phyloP scores from a whole-genome alignment of 2,113 vertebrate genomes.

The Diadophis punctatus region DNA sequence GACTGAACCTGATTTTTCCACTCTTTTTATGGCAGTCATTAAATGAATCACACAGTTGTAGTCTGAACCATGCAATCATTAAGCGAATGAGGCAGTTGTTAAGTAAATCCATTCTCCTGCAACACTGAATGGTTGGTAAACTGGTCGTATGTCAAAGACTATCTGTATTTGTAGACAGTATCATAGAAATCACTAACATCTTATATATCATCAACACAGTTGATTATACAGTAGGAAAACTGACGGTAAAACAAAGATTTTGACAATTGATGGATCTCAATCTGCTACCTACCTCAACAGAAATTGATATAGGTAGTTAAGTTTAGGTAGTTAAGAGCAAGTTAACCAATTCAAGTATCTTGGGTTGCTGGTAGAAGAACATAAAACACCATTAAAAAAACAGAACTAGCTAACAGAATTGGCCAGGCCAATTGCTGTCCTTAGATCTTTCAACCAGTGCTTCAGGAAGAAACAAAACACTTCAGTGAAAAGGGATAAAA shows the following conservation, averaged over 20 bases:
- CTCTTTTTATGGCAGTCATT: no score
- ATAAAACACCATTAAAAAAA: neutral
- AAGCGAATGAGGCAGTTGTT: no score
- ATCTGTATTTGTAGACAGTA: neutral
- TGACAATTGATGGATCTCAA: neutral
- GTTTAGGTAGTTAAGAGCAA: neutral
- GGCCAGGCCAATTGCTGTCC: neutral
- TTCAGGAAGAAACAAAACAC: neutral
- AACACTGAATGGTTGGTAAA: no score
- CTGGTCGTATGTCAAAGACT: no score
- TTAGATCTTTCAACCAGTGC: neutral
- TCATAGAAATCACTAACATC: neutral
- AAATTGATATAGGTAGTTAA: neutral
- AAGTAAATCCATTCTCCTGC: no score
- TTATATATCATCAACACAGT: neutral
- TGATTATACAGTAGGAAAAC: neutral
- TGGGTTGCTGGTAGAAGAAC: neutral
- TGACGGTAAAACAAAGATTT: neutral
- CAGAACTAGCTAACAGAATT: neutral
- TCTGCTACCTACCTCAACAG: neutral
- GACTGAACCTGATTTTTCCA: no score
- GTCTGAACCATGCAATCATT: no score
- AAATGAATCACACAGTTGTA: no score
- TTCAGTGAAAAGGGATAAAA: neutral
- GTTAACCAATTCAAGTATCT: neutral